phyloP scores from a whole-genome alignment of 2,888 invertebrate species.

The Amblyjoppa proteus region DNA sequence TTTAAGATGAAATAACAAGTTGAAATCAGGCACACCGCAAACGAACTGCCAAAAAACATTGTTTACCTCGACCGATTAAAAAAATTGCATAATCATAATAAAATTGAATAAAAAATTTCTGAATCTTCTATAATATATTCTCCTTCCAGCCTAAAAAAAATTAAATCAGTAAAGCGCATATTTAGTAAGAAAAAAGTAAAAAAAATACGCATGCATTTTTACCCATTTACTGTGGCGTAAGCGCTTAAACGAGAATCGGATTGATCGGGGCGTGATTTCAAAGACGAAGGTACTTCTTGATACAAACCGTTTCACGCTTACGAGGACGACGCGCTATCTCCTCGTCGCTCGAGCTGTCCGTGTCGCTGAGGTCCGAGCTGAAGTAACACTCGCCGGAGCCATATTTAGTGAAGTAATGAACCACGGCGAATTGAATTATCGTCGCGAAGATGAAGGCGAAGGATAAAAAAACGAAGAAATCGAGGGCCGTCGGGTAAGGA shows the following conservation, averaged over 20 bases:
- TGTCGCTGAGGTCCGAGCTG: conserved; percentile 87
- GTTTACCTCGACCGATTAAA: too few relatives aligned
- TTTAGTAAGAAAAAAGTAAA: not conserved
- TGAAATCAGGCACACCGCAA: too few relatives aligned
- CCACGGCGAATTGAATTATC: conserved; percentile 94
- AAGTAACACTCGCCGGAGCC: conserved; percentile 93
- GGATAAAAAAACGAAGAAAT: conserved; percentile 93
- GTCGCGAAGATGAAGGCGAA: conserved; percentile 93
- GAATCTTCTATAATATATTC: too few relatives aligned
- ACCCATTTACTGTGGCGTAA: too few relatives aligned
- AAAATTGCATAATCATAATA: too few relatives aligned
- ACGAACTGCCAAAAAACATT: too few relatives aligned
- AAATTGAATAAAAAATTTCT: too few relatives aligned
- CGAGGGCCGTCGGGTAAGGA: conserved; percentile 94
- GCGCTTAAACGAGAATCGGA: not conserved
- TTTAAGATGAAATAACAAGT: too few relatives aligned
- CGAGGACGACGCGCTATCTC: conserved; percentile 70
- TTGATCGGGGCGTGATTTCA: not conserved
- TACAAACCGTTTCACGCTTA: conserved; percentile 73
- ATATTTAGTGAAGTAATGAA: conserved; percentile 94
- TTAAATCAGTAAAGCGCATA: too few relatives aligned
- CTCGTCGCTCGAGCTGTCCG: conserved; percentile 87
- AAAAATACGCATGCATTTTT: too few relatives aligned
- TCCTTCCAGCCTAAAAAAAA: too few relatives aligned
- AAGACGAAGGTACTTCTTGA: not conserved